These are phyloP conservation scores for Murina feae DNA, from an alignment of 2,113 vertebrate genomes.

Conservation along the genomic window DNA sequence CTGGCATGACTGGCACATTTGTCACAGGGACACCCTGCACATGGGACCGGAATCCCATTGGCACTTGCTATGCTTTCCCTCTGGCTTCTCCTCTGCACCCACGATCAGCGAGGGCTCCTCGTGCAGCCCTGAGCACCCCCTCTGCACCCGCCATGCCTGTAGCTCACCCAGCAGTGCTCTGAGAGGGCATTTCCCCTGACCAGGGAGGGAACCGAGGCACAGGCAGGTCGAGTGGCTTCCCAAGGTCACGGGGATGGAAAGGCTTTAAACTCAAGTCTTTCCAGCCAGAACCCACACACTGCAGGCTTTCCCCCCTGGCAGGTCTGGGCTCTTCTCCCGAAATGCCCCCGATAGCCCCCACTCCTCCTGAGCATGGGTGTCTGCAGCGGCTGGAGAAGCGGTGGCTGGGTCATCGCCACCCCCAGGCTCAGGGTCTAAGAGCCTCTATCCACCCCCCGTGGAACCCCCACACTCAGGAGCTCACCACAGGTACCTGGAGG, in stretches of 20 bases:
- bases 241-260: not conserved
- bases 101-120: rapidly evolving
- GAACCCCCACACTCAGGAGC: not conserved
- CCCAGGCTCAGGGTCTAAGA: not conserved
- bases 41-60: rapidly evolving
- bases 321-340: not conserved
- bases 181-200: not conserved
- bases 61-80: rapidly evolving
- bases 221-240: not conserved
- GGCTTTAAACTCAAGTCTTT: not conserved
- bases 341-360: rapidly evolving
- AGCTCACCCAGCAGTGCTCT: rapidly evolving
- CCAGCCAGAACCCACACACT: rapidly evolving
- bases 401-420: not conserved
- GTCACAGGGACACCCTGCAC: not conserved
- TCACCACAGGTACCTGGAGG: not conserved
- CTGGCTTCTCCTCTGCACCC: not conserved
- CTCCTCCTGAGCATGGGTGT: rapidly evolving
- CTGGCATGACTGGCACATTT: rapidly evolving
- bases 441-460: not conserved
- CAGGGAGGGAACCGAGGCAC: not conserved
- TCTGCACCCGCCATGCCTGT: rapidly evolving
- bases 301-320: rapidly evolving
- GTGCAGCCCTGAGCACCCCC: rapidly evolving
- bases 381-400: not conserved